Evolutionary conservation across 2,888 invertebrate species (phyloP).

Genomic region (Drosophila histrio): DNA sequence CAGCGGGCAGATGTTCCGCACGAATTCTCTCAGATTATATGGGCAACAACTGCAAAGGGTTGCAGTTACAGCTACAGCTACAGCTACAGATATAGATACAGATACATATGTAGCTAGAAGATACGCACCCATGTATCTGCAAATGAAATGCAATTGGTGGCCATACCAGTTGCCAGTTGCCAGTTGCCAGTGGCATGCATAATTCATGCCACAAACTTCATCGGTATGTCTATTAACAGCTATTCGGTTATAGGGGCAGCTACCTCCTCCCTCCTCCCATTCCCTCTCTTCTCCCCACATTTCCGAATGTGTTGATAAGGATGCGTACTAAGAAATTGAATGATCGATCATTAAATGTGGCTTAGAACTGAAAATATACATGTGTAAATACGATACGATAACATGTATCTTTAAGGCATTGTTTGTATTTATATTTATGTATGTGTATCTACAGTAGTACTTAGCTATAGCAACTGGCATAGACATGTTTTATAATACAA

Average conservation of each 20-base stretch:
- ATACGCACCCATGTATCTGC: constrained; percentile 34
- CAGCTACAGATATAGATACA: not conserved
- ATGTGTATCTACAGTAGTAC: not conserved
- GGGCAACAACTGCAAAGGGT: constrained; percentile 31
- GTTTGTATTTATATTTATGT: not conserved
- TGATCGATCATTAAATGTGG: constrained; percentile 1
- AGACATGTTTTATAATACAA: no score
- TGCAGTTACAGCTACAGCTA: constrained; percentile 20
- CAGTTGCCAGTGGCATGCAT: constrained; percentile 50
- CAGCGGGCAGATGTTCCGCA: constrained; percentile 65
- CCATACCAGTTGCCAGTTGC: constrained; percentile 22
- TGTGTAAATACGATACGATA: not conserved
- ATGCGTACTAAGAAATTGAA: constrained; percentile 10
- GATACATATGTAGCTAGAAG: constrained; percentile 13
- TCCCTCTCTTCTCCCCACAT: not conserved
- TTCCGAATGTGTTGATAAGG: constrained; percentile 14
- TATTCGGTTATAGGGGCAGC: constrained; percentile 7
- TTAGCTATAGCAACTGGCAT: not conserved
- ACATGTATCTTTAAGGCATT: not conserved
- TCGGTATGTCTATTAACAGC: constrained; percentile 25
- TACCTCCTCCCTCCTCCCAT: not conserved
- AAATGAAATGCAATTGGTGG: constrained; percentile 64
- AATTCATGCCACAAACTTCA: constrained; percentile 54
- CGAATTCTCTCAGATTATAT: constrained; percentile 32
- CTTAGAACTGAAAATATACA: not conserved